phyloP scores from a whole-genome alignment of 1,140 invertebrate genomes.

The Globodera rostochiensis region DNA sequence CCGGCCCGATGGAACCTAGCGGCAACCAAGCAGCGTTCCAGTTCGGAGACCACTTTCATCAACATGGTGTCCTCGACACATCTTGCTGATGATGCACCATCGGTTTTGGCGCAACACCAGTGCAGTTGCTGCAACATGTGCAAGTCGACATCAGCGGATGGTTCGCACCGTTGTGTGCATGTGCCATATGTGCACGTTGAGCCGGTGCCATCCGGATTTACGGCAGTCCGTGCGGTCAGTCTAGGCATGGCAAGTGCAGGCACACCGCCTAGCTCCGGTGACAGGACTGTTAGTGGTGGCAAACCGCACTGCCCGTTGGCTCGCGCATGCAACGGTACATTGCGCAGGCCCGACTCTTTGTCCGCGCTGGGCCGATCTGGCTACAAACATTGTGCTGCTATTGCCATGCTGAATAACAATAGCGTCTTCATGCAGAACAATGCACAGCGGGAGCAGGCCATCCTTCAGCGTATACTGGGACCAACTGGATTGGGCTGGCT shows the following conservation, averaged over 20 bases:
- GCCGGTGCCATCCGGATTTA: background rate
- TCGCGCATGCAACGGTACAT: background rate
- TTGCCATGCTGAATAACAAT: slow-evolving; percentile 32
- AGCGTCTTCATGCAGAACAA: slow-evolving; percentile 46
- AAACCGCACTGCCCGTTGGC: background rate
- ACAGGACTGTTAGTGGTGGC: background rate
- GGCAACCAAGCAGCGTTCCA: slow-evolving; percentile 44
- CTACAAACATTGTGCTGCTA: slow-evolving; percentile 5
- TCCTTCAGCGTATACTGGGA: slow-evolving; percentile 54
- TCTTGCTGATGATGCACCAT: background rate
- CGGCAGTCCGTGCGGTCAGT: slow-evolving; percentile 4
- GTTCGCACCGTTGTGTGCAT: background rate
- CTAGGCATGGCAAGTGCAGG: slow-evolving; percentile 27
- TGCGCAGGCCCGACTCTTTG: slow-evolving; percentile 26
- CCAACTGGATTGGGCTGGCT: slow-evolving; percentile 55
- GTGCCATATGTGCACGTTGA: background rate
- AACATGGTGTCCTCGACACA: slow-evolving; percentile 3
- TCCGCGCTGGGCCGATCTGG: slow-evolving; percentile 18
- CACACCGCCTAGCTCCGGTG: background rate
- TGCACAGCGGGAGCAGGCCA: slow-evolving; percentile 50
- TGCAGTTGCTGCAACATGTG: slow-evolving; percentile 6
- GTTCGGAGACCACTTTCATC: slow-evolving; percentile 39
- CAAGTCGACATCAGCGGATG: slow-evolving; percentile 8
- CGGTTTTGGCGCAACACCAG: background rate
- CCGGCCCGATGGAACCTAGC: slow-evolving; percentile 41